Conservation (phyloP, 2,888 invertebrate species). For the Rhagophthalmus giganteus region DNA sequence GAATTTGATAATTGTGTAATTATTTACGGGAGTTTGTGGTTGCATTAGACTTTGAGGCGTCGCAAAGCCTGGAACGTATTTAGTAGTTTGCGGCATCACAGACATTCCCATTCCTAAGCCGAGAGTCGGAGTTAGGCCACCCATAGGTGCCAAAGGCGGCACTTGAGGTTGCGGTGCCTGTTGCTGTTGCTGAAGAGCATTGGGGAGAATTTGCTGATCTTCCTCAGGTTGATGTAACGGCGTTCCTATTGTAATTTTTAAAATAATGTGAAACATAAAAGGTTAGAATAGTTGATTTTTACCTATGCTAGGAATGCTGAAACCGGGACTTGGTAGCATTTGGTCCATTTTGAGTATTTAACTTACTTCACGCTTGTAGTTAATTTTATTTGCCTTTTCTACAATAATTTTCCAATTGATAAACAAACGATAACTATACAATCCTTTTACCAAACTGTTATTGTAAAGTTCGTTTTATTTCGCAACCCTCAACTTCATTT, state of each 20-base stretch:
- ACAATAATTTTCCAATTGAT: too few species aligned
- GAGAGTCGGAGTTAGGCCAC: slow-evolving; percentile 61
- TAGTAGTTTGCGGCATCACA: slow-evolving; percentile 71
- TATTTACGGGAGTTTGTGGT: slow-evolving; percentile 82
- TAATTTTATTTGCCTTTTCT: too few species aligned
- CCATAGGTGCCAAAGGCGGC: slow-evolving; percentile 63
- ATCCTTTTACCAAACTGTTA: too few species aligned
- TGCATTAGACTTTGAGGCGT: slow-evolving; percentile 87
- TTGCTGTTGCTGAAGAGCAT: slow-evolving; percentile 71
- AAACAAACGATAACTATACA: too few species aligned
- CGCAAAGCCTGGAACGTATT: slow-evolving; percentile 75
- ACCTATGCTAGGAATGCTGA: slow-evolving; percentile 85
- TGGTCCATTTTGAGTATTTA: slow-evolving; percentile 71
- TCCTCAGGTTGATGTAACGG: slow-evolving; percentile 89
- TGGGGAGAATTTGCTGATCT: slow-evolving; percentile 86
- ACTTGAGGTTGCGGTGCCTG: slow-evolving; percentile 52
- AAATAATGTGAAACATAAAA: neutral
- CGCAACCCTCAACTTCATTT: too few species aligned
- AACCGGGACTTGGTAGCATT: slow-evolving; percentile 87
- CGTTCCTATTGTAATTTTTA: slow-evolving; percentile 61
- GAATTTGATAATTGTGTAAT: slow-evolving; percentile 10
- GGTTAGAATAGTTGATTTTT: slow-evolving; percentile 24
- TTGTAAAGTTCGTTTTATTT: too few species aligned
- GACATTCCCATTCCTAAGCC: slow-evolving; percentile 66
- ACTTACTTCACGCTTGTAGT: too few species aligned